Base-by-base conservation (phyloP, 2,113 vertebrate genomes). In the Cryptoleucopteryx plumbea region DNA sequence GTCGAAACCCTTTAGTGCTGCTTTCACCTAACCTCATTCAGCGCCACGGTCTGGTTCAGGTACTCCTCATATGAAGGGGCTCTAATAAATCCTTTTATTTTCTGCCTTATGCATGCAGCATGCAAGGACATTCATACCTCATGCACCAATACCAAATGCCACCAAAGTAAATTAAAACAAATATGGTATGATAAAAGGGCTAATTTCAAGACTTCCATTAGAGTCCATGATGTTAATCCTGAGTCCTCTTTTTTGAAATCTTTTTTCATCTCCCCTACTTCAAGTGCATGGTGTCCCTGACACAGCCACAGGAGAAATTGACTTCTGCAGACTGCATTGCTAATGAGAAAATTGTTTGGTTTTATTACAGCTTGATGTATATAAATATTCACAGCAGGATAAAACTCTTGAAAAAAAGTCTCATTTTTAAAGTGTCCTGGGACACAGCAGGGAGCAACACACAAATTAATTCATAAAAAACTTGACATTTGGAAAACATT, bases 111-210 rank as follows among this genome's bases (percentile, higher is more conserved):
- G 50, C 47, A 52, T 40, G 22, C 13, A 31, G 25, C 17, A 42
- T 31, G 13, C 34, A 55, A 79, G 21, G 21, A 66, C 34, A 55
- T 63, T 67, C 63, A 74, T 63, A 47, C 29, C 9, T 92, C 63
- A 68, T 48, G 11, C 25, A 42, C 25, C 19, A 62, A 50, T 43
- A 88, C 10, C 1, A 2, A 95, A 80, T 4, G 45, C 27, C 66
- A 91, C 29, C 48, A 45, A 84, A 84, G 43, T 25, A 94, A 96
- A 97, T 92, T 93, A 91, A 94, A 93, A 82, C 66, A 86, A 94
- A 90, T 62, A 91, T 2, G 3, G 13, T 67, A 59, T 72, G 34
- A 94, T 52, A 31, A 86, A 94, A 83, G 15, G 26, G 34, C 10
- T 91, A 59, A 89, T 94, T 93, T 92, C 50, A 77, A 72, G 27